Conservation (phyloP, 2,113 vertebrate species). For the Indicator maculatus region DNA sequence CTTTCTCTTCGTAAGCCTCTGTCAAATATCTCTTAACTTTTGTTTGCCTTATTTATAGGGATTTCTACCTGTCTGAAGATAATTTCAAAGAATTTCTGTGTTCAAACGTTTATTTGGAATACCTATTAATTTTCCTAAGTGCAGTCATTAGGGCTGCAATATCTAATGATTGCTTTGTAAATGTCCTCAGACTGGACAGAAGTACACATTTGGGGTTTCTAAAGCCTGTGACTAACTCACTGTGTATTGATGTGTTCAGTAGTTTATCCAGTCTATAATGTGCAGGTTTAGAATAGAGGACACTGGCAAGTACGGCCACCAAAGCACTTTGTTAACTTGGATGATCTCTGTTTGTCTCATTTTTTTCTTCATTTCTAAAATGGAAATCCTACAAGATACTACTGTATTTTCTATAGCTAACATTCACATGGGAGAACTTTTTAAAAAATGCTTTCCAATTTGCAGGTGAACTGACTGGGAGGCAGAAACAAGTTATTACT, state of each 20-base stretch:
- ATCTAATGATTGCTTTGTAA: neutral
- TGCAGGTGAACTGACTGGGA: neutral
- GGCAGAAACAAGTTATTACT: neutral
- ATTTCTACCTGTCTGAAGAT: neutral
- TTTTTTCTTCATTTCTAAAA: neutral
- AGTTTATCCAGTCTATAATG: neutral
- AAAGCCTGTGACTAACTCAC: neutral
- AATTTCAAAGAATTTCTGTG: neutral
- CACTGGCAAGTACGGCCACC: neutral
- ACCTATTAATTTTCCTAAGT: neutral
- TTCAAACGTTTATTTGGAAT: neutral
- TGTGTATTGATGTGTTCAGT: neutral
- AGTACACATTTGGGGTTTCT: fast-evolving
- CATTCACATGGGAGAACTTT: neutral
- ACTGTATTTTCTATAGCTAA: neutral
- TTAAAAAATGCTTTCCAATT: neutral
- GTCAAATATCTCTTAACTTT: neutral
- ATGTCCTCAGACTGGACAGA: neutral
- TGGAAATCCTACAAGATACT: neutral
- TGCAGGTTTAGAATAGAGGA: neutral
- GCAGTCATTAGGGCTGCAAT: neutral
- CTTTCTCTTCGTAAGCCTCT: neutral
- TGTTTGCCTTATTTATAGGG: neutral
- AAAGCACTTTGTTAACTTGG: neutral
- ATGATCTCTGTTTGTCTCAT: neutral